Evolutionary conservation across 2,113 vertebrate genomes (phyloP).

Genomic region (Sigmodon hispidus): DNA sequence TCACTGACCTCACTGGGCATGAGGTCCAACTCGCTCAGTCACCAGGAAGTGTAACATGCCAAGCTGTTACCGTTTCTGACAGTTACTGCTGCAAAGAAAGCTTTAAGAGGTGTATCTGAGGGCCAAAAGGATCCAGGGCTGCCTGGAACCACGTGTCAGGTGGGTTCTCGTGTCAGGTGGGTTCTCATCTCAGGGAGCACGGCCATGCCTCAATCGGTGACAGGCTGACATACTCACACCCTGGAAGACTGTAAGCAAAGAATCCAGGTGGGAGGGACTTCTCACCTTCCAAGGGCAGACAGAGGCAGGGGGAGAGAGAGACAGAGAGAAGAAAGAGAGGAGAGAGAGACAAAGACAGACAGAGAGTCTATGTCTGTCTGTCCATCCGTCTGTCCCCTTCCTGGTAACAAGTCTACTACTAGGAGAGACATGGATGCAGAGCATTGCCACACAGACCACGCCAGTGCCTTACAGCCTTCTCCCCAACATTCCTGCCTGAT

Average conservation of each 20-base stretch:
- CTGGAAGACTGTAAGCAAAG: not conserved
- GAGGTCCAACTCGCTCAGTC: not conserved
- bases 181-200: not conserved
- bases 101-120: not conserved
- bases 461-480: not conserved
- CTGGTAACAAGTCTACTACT: not conserved
- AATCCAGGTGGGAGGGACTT: not conserved
- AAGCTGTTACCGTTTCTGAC: slow-evolving; percentile 26
- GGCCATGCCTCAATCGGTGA: accelerated
- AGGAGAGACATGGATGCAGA: not conserved
- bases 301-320: not conserved
- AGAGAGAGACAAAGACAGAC: not conserved
- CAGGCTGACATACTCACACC: not conserved
- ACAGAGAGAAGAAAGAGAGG: no score
- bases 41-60: not conserved
- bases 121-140: not conserved
- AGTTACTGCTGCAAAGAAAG: not conserved
- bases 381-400: not conserved
- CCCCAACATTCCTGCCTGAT: not conserved
- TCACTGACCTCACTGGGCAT: not conserved
- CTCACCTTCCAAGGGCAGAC: not conserved
- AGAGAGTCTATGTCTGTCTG: not conserved
- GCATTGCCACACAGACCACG: not conserved
- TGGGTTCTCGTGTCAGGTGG: not conserved
- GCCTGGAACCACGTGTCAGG: not conserved